Evolutionary conservation across 1,140 invertebrate species (phyloP), one percentile per base, ranked within the genome.

Genomic region (Psilanteris sp.): DNA sequence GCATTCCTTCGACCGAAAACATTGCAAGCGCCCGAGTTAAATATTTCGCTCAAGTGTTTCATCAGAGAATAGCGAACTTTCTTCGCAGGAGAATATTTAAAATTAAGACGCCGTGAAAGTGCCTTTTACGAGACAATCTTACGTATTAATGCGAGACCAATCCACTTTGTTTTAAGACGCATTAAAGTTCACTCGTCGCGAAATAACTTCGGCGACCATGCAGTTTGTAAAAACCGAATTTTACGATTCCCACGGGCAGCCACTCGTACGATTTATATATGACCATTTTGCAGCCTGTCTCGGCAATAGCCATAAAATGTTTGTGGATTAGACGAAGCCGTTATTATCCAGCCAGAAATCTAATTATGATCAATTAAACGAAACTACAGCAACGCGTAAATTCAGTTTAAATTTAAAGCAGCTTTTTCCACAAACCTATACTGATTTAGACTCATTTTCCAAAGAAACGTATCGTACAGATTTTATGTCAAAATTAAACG

Each of bases 391-490:
- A 80, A n/a, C n/a, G n/a, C n/a, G n/a, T 5, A 20, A 20, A 20
- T 3, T 5, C 79, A 79, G 78, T 81, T 82, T 78, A 75, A 67
- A 77, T 81, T 81, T 72, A 43, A 52, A 57, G 14, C 36, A 41
- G 76, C 80, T 83, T 81, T n/a, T 5, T 81, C 81, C 79, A 74
- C 74, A 70, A 77, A 79, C 75, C 57, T 36, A n/a, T n/a, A 62
- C 48, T 43, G 6, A 26, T 61, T 61, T 18, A 41, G 48, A 48
- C 39, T 61, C 29, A 34, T 41, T 29, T n/a, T n/a, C n/a, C n/a
- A n/a, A n/a, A n/a, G n/a, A n/a, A n/a, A n/a, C n/a, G n/a, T n/a
- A n/a, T n/a, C n/a, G n/a, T n/a, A n/a, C n/a, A n/a, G n/a, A n/a
- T n/a, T n/a, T n/a, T n/a, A n/a, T n/a, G n/a, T n/a, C n/a, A n/a